phyloP scores from a whole-genome alignment of 2,888 invertebrate species.

The Troilus luridus region DNA sequence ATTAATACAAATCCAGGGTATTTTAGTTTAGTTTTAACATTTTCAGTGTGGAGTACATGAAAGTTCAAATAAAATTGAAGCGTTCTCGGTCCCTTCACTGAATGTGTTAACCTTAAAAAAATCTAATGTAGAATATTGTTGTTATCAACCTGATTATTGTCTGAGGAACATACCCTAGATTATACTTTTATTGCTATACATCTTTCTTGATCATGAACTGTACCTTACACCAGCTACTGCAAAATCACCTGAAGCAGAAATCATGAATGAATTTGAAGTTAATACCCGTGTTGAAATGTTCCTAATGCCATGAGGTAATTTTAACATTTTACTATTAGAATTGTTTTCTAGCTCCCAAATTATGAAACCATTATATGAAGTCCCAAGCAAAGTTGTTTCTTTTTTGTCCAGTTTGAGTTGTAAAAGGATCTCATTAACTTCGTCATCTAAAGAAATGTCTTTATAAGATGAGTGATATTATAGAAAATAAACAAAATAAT shows the following conservation, averaged over 20 bases:
- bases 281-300: slow-evolving; percentile 95
- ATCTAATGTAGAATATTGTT: not conserved
- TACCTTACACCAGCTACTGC: slow-evolving; percentile 95
- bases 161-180: not conserved
- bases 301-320: slow-evolving; percentile 87
- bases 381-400: slow-evolving; percentile 86
- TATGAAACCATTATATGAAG: slow-evolving; percentile 86
- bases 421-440: slow-evolving; percentile 81
- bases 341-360: slow-evolving; percentile 82
- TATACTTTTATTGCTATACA: not conserved
- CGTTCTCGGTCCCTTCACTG: no score
- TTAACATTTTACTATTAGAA: slow-evolving; percentile 72
- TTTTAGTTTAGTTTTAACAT: not conserved
- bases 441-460: slow-evolving; percentile 71
- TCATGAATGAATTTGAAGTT: slow-evolving; percentile 90
- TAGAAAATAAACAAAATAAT: slow-evolving; percentile 34
- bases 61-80: no score
- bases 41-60: no score
- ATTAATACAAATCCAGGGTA: not conserved
- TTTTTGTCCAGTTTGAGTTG: slow-evolving; percentile 88
- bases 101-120: not conserved
- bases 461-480: not conserved
- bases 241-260: slow-evolving; percentile 91
- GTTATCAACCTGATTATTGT: not conserved
- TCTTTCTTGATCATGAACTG: not conserved